Percentiles rank a stretch among this genome's conserved stretches.
These are phyloP conservation scores for Nixonia krombeini DNA, from an alignment of 1,140 invertebrate genomes.

Conservation along the genomic window DNA sequence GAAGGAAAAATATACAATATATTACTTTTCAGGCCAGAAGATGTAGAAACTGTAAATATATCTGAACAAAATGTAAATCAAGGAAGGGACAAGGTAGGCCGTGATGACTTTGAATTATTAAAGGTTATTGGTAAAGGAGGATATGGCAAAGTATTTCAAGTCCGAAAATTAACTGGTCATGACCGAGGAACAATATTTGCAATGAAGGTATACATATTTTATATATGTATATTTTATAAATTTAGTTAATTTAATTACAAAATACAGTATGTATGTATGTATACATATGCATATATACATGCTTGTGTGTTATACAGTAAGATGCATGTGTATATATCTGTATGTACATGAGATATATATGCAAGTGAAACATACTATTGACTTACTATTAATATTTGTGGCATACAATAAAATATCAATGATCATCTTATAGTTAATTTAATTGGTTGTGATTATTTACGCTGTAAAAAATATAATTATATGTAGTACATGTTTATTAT, in stretches of 20 bases:
- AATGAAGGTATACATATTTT: slow-evolving; percentile 85
- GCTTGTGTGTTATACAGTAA: too few relatives aligned
- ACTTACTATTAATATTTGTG: too few relatives aligned
- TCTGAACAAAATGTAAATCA: slow-evolving; percentile 91
- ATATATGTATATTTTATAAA: background rate
- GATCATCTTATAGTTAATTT: too few relatives aligned
- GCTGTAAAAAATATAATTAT: slow-evolving; percentile 94
- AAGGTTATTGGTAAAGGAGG: slow-evolving; percentile 99
- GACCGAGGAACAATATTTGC: slow-evolving; percentile 96
- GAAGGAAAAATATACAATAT: background rate
- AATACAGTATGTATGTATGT: too few relatives aligned
- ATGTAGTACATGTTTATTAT: background rate
- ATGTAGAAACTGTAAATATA: slow-evolving; percentile 86
- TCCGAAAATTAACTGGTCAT: slow-evolving; percentile 91
- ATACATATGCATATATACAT: too few relatives aligned
- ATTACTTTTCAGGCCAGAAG: slow-evolving; percentile 76
- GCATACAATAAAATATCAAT: too few relatives aligned
- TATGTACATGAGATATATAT: too few relatives aligned
- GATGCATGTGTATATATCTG: too few relatives aligned
- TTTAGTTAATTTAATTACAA: too few relatives aligned
- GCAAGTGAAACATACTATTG: too few relatives aligned
- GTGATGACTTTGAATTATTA: slow-evolving; percentile 94
- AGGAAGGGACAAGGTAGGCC: slow-evolving; percentile 84
- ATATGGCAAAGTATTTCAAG: slow-evolving; percentile 98
- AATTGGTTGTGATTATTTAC: too few relatives aligned